A percentile compares a stretch with the other conserved stretches of the same genome.
phyloP scores from a whole-genome alignment of 2,797 vertebrate species.

The Karalla daura region DNA sequence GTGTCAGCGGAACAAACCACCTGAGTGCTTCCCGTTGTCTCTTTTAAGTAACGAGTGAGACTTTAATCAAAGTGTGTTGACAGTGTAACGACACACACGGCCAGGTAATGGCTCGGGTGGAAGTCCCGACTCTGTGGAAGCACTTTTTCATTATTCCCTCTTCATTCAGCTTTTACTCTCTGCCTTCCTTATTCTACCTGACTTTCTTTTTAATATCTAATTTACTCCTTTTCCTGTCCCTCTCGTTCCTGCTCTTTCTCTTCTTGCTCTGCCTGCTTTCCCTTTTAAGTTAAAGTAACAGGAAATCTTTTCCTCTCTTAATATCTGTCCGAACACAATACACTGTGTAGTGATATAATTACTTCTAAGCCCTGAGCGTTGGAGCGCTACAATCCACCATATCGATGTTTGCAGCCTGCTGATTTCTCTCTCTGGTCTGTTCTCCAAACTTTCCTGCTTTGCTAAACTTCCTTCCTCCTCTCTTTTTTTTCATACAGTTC shows the following conservation, averaged over 20 bases:
- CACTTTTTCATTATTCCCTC: slow-evolving; percentile 56
- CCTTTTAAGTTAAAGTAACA: slow-evolving; percentile 18
- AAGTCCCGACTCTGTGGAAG: slow-evolving; percentile 58
- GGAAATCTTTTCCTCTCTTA: too few species aligned
- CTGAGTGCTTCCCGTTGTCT: slow-evolving; percentile 23
- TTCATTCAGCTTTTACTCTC: not conserved
- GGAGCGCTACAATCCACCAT: too few species aligned
- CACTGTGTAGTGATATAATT: too few species aligned
- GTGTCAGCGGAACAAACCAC: slow-evolving; percentile 28
- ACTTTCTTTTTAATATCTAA: too few species aligned
- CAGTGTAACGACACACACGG: slow-evolving; percentile 63
- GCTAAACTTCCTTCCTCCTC: slow-evolving; percentile 10
- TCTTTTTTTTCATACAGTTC: not conserved
- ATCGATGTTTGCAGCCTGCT: not conserved
- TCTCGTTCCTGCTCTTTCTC: not conserved
- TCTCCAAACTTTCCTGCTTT: not conserved
- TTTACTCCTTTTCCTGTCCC: not conserved
- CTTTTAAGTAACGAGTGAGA: slow-evolving; percentile 49
- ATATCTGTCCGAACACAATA: too few species aligned
- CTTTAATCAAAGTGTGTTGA: slow-evolving; percentile 69
- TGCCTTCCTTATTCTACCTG: not conserved
- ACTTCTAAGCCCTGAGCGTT: too few species aligned
- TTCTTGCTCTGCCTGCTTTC: not conserved
- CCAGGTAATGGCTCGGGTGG: slow-evolving; percentile 61
- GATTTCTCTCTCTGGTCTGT: too few species aligned